Percentiles rank a stretch among this genome's conserved stretches.
Conservation (phyloP, 2,113 vertebrate genomes). For the Menura novaehollandiae region DNA sequence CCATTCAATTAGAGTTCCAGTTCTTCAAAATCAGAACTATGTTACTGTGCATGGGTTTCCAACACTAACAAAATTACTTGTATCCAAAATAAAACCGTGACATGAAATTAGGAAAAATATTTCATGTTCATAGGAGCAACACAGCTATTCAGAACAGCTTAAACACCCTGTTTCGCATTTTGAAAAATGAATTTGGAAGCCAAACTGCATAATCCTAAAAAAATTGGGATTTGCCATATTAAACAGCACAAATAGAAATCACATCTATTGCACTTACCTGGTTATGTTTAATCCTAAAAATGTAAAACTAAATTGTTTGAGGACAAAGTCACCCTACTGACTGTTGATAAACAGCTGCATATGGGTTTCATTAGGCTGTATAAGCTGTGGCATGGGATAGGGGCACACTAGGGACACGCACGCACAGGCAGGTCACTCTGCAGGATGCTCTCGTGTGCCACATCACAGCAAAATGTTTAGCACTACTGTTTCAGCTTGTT, state of each 20-base stretch:
- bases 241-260: background rate
- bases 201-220: background rate
- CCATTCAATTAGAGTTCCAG: background rate
- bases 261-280: background rate
- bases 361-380: background rate
- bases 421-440: accelerated
- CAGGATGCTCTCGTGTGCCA: background rate
- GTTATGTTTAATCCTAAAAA: background rate
- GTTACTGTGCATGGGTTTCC: background rate
- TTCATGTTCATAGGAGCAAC: background rate
- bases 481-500: background rate
- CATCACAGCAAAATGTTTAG: background rate
- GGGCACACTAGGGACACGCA: background rate
- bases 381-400: background rate
- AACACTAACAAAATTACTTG: conserved; percentile 41
- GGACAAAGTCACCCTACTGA: background rate
- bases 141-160: background rate
- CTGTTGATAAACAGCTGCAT: background rate
- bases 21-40: background rate
- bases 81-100: conserved; percentile 55
- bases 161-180: background rate
- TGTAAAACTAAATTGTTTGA: background rate
- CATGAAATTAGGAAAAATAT: conserved; percentile 58
- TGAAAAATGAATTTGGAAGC: background rate
- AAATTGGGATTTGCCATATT: background rate